A percentile compares a stretch with the other conserved stretches of the same genome.
phyloP scores from a whole-genome alignment of 2,113 vertebrate species.

The Cottus gobio region DNA sequence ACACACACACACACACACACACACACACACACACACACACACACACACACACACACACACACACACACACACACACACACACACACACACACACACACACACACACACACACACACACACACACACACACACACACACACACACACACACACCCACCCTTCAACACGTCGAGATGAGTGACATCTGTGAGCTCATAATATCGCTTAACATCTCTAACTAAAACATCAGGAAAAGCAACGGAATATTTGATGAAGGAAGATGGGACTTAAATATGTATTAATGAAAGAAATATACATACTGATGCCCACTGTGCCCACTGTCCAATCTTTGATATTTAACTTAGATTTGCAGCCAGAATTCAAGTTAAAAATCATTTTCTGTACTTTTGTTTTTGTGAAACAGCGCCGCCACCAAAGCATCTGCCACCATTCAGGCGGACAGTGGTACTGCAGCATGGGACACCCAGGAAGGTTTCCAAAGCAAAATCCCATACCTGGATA shows the following conservation, averaged over 20 bases:
- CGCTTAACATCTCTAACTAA: no score
- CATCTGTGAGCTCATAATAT: not conserved
- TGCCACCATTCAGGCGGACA: not conserved
- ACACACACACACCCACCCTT: not conserved
- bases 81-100: not conserved
- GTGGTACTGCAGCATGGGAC: not conserved
- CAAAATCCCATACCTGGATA: no score
- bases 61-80: no score
- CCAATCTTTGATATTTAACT: not conserved
- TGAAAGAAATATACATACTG: not conserved
- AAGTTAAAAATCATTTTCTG: not conserved
- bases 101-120: no score
- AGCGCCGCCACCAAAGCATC: not conserved
- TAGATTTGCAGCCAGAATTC: no score
- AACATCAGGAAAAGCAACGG: not conserved
- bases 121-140: not conserved
- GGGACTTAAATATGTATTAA: not conserved
- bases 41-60: not conserved
- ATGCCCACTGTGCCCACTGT: not conserved
- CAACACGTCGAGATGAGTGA: not conserved
- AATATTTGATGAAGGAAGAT: not conserved
- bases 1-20: no score
- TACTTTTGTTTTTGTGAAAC: not conserved
- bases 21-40: not conserved
- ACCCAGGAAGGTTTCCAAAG: not conserved